Percentiles rank a stretch among this genome's conserved stretches.
phyloP scores from a whole-genome alignment of 2,888 invertebrate species.

The Xestia c-nigrum region DNA sequence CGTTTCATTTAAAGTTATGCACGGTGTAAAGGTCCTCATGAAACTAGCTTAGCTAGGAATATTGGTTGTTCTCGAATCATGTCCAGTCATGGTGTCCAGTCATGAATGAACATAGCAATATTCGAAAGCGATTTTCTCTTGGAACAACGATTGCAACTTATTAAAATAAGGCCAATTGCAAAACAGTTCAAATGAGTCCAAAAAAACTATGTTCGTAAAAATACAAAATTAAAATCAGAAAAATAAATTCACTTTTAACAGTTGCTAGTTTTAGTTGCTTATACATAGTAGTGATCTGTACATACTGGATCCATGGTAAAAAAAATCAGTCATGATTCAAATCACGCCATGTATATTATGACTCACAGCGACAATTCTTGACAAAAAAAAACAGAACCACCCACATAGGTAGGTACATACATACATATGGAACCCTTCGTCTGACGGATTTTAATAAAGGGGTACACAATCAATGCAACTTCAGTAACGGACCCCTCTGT shows the following conservation, averaged over 20 bases:
- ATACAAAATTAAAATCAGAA: no score
- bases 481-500: background rate
- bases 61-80: background rate
- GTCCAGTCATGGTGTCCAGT: no score
- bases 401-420: background rate
- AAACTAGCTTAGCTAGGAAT: no score
- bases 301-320: background rate
- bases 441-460: slow-evolving; percentile 1
- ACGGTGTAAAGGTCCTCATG: no score
- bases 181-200: no score
- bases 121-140: no score
- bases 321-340: background rate
- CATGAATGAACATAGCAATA: no score
- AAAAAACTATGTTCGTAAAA: no score
- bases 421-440: background rate
- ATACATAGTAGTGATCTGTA: background rate
- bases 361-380: background rate
- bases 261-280: no score
- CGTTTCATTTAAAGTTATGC: background rate
- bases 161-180: no score
- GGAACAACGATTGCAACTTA: no score
- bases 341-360: background rate
- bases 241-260: no score
- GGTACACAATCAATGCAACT: slow-evolving; percentile 1
- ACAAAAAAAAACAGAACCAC: background rate